Conservation (phyloP, 2,888 invertebrate genomes). For the Epistrophella euchroma region DNA sequence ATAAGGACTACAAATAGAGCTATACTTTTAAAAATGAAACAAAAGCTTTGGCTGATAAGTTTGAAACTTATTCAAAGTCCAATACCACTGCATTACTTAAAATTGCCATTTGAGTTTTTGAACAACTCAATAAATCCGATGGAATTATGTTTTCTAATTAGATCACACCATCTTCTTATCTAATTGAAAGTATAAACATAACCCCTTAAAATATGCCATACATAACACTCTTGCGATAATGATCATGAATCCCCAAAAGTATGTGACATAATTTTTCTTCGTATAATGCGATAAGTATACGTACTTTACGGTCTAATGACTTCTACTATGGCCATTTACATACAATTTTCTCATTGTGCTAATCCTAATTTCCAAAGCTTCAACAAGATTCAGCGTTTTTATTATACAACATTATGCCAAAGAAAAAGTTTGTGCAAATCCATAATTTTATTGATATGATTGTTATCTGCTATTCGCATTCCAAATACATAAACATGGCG, state of each 20-base stretch:
- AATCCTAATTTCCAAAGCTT: neutral
- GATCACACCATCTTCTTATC: neutral
- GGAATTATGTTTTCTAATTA: neutral
- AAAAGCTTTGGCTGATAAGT: too few species aligned
- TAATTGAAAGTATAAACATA: neutral
- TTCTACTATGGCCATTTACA: slow-evolving; percentile 1
- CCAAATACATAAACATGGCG: slow-evolving; percentile 3
- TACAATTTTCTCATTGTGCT: neutral
- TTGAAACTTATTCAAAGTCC: too few species aligned
- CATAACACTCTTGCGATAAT: neutral
- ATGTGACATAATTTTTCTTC: slow-evolving; percentile 40
- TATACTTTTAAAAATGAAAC: too few species aligned
- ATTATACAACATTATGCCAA: neutral
- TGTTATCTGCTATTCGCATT: neutral
- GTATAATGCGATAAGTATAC: neutral
- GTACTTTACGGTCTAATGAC: neutral
- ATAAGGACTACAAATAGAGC: too few species aligned
- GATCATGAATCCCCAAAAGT: slow-evolving; percentile 34
- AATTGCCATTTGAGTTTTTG: too few species aligned
- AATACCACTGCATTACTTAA: too few species aligned
- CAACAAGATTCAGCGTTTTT: neutral
- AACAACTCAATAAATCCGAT: too few species aligned
- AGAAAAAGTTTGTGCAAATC: slow-evolving; percentile 6
- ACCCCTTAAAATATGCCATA: slow-evolving; percentile 44
- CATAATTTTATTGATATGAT: slow-evolving; percentile 22